Conservation (phyloP, 2,888 invertebrate genomes). For the Siphonodentalium dalli region DNA sequence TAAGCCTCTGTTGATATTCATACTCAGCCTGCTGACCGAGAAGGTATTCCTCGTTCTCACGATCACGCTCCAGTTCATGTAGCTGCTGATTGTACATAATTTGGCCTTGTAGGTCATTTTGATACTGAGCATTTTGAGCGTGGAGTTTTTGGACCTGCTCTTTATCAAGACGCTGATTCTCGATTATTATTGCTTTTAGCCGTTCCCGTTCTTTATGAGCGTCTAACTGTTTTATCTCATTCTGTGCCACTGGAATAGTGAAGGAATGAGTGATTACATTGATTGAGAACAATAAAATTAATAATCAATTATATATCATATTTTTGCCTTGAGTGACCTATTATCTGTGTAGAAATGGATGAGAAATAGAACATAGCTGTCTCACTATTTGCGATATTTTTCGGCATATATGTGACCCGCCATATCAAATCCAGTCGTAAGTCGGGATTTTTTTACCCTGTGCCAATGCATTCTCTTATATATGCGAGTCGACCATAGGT, state of each 20-base stretch:
- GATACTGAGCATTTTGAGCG: constrained; percentile 42
- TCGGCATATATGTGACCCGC: too few species aligned
- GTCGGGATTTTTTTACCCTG: too few species aligned
- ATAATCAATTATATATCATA: too few species aligned
- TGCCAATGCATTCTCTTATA: too few species aligned
- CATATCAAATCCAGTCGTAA: too few species aligned
- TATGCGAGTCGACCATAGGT: too few species aligned
- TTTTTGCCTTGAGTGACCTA: too few species aligned
- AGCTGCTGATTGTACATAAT: constrained; percentile 54
- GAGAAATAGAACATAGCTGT: too few species aligned
- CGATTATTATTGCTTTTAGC: constrained; percentile 49
- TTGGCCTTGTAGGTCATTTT: constrained; percentile 57
- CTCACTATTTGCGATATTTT: too few species aligned
- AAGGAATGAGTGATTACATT: neutral
- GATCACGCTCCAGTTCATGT: constrained; percentile 41
- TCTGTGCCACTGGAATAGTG: constrained; percentile 44
- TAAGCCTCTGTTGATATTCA: constrained; percentile 56
- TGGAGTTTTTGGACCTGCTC: constrained; percentile 40
- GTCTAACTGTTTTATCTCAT: constrained; percentile 44
- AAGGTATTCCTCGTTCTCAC: constrained; percentile 44
- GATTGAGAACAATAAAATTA: too few species aligned
- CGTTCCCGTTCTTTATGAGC: constrained; percentile 48
- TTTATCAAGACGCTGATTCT: constrained; percentile 52
- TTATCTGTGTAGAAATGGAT: too few species aligned
- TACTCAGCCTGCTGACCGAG: constrained; percentile 55